Evolutionary conservation across 2,113 vertebrate species (phyloP).

Genomic region (Tricholaema leucomelas): DNA sequence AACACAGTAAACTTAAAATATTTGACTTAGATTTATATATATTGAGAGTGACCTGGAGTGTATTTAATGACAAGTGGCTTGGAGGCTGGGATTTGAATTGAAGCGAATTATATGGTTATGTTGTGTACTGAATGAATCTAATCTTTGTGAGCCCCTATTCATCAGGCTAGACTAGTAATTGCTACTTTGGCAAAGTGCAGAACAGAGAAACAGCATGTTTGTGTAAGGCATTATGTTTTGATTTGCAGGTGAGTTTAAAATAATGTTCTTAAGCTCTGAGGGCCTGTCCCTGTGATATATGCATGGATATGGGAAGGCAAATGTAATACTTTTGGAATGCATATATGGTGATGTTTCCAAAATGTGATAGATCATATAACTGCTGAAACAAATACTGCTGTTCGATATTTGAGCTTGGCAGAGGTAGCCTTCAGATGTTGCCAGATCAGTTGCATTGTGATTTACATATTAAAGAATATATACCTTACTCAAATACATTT

Average conservation of each 20-base stretch:
- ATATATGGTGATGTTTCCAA: not conserved
- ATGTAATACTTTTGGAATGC: not conserved
- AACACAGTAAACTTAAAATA: not conserved
- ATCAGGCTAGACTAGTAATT: not conserved
- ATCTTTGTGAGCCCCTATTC: not conserved
- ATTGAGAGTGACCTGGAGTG: not conserved
- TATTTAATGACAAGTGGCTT: not conserved
- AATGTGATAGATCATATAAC: not conserved
- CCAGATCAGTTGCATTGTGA: not conserved
- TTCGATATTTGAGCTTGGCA: not conserved
- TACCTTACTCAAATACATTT: not conserved
- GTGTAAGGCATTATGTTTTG: not conserved
- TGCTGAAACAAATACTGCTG: not conserved
- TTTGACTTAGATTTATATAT: not conserved
- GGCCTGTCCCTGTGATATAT: not conserved
- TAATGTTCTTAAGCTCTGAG: not conserved
- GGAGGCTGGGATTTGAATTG: not conserved
- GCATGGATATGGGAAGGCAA: not conserved
- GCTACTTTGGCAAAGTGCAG: not conserved
- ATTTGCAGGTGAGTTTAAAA: constrained; percentile 18
- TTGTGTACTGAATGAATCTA: not conserved
- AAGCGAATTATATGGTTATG: not conserved
- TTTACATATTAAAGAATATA: not conserved
- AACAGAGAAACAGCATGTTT: not conserved
- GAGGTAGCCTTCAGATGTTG: not conserved